A percentile compares a stretch with the other conserved stretches of the same genome.
Evolutionary conservation across 2,113 vertebrate genomes (phyloP).

Genomic region (Xiphophorus hellerii): DNA sequence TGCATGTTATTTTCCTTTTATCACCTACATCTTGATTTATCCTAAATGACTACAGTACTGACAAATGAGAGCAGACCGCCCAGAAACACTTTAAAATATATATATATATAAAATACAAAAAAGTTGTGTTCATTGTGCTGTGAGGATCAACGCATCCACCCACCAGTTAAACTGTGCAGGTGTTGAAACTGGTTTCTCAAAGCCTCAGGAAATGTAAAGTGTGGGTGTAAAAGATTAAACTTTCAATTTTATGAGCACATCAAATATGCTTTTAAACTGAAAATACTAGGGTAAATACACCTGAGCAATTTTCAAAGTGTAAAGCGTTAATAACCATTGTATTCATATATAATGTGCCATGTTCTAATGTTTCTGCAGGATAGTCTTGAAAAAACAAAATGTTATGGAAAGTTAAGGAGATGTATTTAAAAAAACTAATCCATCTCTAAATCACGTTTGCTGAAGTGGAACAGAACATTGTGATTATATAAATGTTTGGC

Average conservation of each 20-base stretch:
- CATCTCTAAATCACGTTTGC: conserved; percentile 21
- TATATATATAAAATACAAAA: conserved; percentile 13
- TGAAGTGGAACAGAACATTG: conserved; percentile 30
- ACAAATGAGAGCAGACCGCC: not conserved
- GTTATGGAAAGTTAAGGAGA: conserved; percentile 24
- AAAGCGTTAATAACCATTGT: conserved; percentile 8
- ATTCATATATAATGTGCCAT: conserved; percentile 14
- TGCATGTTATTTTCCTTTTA: conserved; percentile 14
- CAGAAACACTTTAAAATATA: not conserved
- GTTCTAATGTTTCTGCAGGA: conserved; percentile 1
- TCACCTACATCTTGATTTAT: conserved; percentile 1
- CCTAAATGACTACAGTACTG: not conserved
- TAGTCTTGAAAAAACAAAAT: conserved; percentile 16
- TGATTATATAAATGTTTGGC: conserved; percentile 19
- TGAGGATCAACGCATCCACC: conserved; percentile 49
- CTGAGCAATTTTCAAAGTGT: conserved; percentile 3
- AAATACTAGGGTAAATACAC: not conserved
- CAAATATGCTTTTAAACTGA: conserved; percentile 23
- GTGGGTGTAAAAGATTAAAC: conserved; percentile 34
- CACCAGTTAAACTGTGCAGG: conserved; percentile 52
- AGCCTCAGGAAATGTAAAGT: conserved; percentile 21
- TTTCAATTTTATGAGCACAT: conserved; percentile 28
- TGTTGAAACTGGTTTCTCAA: conserved; percentile 35
- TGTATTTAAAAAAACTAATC: conserved; percentile 15
- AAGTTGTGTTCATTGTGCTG: conserved; percentile 34